Conservation (phyloP, 2,888 invertebrate genomes). For the Nemotelus nigrinus region DNA sequence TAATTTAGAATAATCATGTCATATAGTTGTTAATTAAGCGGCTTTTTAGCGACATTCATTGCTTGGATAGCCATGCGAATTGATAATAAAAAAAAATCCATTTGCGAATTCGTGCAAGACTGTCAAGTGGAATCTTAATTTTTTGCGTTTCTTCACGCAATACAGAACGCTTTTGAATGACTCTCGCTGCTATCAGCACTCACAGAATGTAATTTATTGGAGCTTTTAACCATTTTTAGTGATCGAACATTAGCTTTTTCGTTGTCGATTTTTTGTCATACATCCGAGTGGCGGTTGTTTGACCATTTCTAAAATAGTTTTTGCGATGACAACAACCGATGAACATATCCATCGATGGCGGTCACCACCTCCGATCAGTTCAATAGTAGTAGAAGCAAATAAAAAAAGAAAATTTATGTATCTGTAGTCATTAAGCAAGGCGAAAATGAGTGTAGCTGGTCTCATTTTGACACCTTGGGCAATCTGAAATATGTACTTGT, state of each 20-base stretch:
- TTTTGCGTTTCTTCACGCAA: no score
- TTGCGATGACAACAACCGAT: constrained; percentile 14
- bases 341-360: constrained; percentile 5
- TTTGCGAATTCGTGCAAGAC: no score
- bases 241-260: constrained; percentile 10
- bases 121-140: no score
- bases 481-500: constrained; percentile 27
- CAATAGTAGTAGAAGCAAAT: neutral
- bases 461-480: constrained; percentile 16
- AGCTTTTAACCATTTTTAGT: constrained; percentile 35
- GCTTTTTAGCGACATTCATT: no score
- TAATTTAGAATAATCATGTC: no score
- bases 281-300: constrained; percentile 18
- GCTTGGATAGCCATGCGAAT: no score
- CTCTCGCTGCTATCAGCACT: constrained; percentile 17
- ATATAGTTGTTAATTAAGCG: no score
- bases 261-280: neutral
- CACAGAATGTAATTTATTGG: constrained; percentile 33
- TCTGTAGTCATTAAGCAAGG: neutral
- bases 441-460: neutral
- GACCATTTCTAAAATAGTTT: constrained; percentile 29
- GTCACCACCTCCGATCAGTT: neutral
- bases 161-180: neutral
- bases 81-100: no score
- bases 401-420: neutral